Conservation (phyloP, 2,888 invertebrate genomes). For the Suillia variegata region DNA sequence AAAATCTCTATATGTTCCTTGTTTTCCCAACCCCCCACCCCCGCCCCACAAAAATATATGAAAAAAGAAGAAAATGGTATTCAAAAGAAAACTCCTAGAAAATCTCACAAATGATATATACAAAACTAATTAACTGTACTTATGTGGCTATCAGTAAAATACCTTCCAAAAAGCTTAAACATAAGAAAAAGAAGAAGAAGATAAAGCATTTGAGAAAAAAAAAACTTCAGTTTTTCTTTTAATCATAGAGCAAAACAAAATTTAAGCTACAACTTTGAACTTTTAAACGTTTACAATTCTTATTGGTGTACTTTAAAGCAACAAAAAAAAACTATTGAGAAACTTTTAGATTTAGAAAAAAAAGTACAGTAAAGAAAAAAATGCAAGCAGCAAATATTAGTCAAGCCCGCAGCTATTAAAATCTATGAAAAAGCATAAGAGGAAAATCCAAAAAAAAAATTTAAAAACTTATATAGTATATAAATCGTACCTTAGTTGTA, state of each 20-base stretch:
- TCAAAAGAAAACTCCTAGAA: conserved; percentile 30
- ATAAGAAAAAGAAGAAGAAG: conserved; percentile 23
- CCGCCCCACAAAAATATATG: conserved; percentile 14
- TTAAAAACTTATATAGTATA: too few species aligned
- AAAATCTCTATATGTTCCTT: conserved; percentile 40
- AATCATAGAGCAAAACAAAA: background rate
- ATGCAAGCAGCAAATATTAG: conserved; percentile 6
- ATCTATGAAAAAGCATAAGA: conserved; percentile 14
- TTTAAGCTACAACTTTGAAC: too few species aligned
- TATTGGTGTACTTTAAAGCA: too few species aligned
- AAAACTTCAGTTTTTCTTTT: background rate
- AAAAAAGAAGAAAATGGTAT: conserved; percentile 27
- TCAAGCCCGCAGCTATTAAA: conserved; percentile 48
- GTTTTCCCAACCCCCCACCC: conserved; percentile 29
- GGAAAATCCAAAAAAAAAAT: conserved; percentile 1
- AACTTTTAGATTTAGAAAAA: conserved; percentile 12
- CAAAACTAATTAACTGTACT: conserved; percentile 4
- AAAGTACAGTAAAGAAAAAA: conserved; percentile 11
- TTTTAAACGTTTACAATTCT: too few species aligned
- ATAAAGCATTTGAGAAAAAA: conserved; percentile 22
- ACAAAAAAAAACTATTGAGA: conserved; percentile 14
- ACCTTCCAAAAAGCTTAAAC: conserved; percentile 45
- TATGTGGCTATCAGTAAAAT: conserved; percentile 48
- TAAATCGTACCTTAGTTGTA: too few species aligned
- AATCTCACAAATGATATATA: too few species aligned